These are phyloP conservation scores for Clinocottus analis DNA, from an alignment of 2,113 vertebrate species.

Conservation along the genomic window DNA sequence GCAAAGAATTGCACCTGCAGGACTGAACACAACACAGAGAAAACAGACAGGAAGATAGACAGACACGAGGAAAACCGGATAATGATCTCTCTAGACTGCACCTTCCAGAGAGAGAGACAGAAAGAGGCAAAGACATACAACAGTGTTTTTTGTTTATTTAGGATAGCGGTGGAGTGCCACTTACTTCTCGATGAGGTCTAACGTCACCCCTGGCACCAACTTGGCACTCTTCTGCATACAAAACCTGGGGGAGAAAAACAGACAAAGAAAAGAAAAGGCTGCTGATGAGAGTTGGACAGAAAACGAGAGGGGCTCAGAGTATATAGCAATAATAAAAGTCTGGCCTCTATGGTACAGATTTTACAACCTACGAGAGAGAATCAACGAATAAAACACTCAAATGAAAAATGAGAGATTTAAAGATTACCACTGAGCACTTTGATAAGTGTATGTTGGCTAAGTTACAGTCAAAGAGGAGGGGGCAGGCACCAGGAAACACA, in stretches of 20 bases:
- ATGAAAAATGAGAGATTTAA: conserved; percentile 58
- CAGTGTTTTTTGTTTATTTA: neutral
- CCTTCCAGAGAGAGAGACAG: conserved; percentile 4
- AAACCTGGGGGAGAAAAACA: conserved; percentile 85
- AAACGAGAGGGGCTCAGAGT: conserved; percentile 26
- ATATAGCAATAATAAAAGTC: conserved; percentile 28
- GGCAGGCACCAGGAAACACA: conserved; percentile 1
- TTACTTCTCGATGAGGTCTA: conserved; percentile 99
- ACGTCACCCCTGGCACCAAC: conserved; percentile 96
- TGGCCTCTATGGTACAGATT: conserved; percentile 17
- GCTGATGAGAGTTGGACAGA: conserved; percentile 21
- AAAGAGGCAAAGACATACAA: neutral
- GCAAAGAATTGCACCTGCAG: conserved; percentile 55
- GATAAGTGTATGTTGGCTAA: conserved; percentile 58
- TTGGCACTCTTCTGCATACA: conserved; percentile 99
- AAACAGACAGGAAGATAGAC: conserved; percentile 17
- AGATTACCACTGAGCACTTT: conserved; percentile 51
- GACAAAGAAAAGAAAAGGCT: conserved; percentile 13
- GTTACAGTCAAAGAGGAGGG: conserved; percentile 32
- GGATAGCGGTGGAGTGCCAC: conserved; percentile 55
- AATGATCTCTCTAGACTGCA: conserved; percentile 36
- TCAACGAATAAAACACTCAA: conserved; percentile 37
- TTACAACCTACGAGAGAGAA: conserved; percentile 45
- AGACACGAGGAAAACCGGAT: conserved; percentile 25
- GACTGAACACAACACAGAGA: conserved; percentile 56